Evolutionary conservation across 2,113 vertebrate species (phyloP), one percentile per base, ranked within the genome.

Genomic region (Tiliqua scincoides): DNA sequence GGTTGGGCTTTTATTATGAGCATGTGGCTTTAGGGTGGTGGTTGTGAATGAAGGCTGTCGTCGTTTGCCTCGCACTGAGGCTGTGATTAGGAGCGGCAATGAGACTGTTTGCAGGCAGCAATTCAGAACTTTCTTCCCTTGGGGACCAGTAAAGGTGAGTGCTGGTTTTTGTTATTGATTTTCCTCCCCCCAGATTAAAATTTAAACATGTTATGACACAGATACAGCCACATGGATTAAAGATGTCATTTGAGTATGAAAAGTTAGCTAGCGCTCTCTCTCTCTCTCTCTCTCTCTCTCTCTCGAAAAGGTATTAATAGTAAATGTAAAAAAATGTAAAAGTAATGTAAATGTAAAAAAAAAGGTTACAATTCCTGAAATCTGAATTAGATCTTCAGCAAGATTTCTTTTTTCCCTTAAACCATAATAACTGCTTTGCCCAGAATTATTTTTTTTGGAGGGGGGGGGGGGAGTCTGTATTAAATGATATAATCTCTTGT

Each of bases 1-100:
- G 85, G 91, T 74, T 90, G 75, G 80, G 73, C 79, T 93, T 89
- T 88, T 93, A 82, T 91, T 82, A 89, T 81, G 43, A 85, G 85
- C 23, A 88, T 81, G 59, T 73, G 68, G 70, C 70, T 54, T 81
- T 54, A 73, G 85, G 85, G 85, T 74, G 85, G 78, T 73, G 78
- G 59, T 86, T 74, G 85, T 86, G 59, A 86, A 86, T 81, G 85
- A 86, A 86, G 81, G 15, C 85, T 74, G 70, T 74, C 84, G 57
- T 67, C 1, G 0, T 92, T 86, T 91, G 70, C 23, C 84, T 85
- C 82, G 80, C 61, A 90, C 68, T 76, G 79, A 88, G 91, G 87
- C 85, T 83, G 82, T 40, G 37, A 61, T 59, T 91, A 82, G 87
- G 88, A 91, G 82, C 43, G 8, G 43, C 78, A 84, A 54, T 0